Evolutionary conservation across 2,113 vertebrate genomes (phyloP).

Genomic region (Stigmatopora nigra): DNA sequence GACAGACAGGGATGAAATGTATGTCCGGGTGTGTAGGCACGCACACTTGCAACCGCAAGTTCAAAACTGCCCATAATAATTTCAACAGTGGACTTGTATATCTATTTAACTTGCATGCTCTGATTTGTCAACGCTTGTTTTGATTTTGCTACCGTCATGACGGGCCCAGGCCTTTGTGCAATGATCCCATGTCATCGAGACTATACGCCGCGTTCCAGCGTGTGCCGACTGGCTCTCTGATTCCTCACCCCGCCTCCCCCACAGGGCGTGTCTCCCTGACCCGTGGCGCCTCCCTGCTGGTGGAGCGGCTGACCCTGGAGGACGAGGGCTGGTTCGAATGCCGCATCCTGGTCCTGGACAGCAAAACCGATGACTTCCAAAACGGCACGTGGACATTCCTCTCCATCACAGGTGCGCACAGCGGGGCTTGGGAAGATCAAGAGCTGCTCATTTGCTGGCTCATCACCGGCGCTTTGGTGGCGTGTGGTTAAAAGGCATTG

Average conservation of each 20-base stretch:
- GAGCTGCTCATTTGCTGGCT: slow-evolving; percentile 22
- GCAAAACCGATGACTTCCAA: slow-evolving; percentile 79
- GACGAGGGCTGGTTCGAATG: slow-evolving; percentile 98
- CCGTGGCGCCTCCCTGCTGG: slow-evolving; percentile 80
- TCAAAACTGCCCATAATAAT: not conserved
- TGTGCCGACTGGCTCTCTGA: slow-evolving; percentile 44
- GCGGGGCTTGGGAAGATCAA: slow-evolving; percentile 33
- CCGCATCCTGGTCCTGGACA: slow-evolving; percentile 85
- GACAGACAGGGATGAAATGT: slow-evolving; percentile 8
- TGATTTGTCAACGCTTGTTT: too few species aligned
- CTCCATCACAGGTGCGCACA: slow-evolving; percentile 81
- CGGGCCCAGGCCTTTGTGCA: slow-evolving; percentile 49
- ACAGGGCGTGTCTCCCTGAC: slow-evolving; percentile 82
- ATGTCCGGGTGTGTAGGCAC: slow-evolving; percentile 6
- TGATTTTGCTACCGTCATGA: slow-evolving; percentile 1
- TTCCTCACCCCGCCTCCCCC: slow-evolving; percentile 12
- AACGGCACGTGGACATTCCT: slow-evolving; percentile 97
- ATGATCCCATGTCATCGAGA: slow-evolving; percentile 35
- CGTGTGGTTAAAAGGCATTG: slow-evolving; percentile 30
- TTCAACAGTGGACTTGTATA: not conserved
- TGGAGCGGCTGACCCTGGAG: slow-evolving; percentile 78
- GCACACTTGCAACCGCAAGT: not conserved
- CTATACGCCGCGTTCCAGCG: slow-evolving; percentile 40
- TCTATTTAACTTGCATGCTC: not conserved
- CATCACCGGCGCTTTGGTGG: slow-evolving; percentile 27